Evolutionary conservation across 2,113 vertebrate genomes (phyloP).

Genomic region (Thinocorus orbignyianus): DNA sequence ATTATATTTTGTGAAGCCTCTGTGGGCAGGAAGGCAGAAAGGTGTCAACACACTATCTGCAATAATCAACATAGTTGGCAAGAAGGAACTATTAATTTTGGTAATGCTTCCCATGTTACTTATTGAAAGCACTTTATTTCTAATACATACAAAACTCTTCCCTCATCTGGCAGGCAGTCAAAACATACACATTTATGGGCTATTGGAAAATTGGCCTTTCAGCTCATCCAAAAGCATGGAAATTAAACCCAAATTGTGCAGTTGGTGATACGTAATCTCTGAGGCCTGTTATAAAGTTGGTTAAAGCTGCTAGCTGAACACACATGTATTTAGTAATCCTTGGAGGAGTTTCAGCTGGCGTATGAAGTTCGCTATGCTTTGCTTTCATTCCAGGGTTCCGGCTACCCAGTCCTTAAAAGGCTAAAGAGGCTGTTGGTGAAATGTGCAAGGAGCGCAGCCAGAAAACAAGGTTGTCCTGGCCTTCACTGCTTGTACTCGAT

Average conservation of each 20-base stretch:
- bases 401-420: background rate
- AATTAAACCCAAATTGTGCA: slow-evolving; percentile 6
- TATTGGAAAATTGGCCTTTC: background rate
- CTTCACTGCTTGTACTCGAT: background rate
- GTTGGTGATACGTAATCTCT: background rate
- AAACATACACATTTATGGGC: background rate
- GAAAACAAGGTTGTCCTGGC: background rate
- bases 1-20: background rate
- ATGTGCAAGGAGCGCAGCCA: background rate
- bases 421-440: background rate
- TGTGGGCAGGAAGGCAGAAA: background rate
- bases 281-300: background rate
- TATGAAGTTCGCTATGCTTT: background rate
- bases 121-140: background rate
- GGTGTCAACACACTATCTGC: background rate
- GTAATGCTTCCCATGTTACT: background rate
- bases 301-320: background rate
- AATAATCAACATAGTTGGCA: background rate
- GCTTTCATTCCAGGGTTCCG: background rate
- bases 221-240: background rate
- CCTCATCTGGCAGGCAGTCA: background rate
- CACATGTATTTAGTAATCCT: background rate
- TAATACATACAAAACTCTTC: background rate
- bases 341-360: background rate
- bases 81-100: background rate